Evolutionary conservation across 2,113 vertebrate species (phyloP).

Genomic region (Hydrolagus affinis): DNA sequence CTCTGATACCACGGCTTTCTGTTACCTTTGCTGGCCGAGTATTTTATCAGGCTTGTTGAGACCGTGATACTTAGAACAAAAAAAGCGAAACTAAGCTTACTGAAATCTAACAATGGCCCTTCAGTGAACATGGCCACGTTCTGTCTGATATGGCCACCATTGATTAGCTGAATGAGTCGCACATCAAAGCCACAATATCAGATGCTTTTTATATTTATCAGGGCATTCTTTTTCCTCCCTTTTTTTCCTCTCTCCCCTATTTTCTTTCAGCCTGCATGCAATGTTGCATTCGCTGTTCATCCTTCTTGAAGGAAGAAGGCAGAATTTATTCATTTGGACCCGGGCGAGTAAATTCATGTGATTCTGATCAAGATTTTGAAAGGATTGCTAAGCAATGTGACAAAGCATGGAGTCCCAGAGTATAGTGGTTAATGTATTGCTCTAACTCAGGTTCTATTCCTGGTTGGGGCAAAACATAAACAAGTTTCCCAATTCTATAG

Average conservation of each 20-base stretch:
- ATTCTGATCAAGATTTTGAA: not conserved
- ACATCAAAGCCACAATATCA: not conserved
- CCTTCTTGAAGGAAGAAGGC: not conserved
- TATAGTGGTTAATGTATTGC: too few relatives aligned
- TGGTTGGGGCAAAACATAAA: too few relatives aligned
- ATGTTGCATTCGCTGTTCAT: not conserved
- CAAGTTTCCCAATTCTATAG: too few relatives aligned
- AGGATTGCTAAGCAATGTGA: too few relatives aligned
- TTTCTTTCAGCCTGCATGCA: not conserved
- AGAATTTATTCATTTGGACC: not conserved
- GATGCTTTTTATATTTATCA: not conserved
- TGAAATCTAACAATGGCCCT: too few relatives aligned
- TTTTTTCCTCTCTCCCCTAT: not conserved
- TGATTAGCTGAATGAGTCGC: too few relatives aligned
- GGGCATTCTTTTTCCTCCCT: not conserved
- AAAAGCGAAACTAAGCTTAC: not conserved
- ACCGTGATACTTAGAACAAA: not conserved
- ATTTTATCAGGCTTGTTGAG: not conserved
- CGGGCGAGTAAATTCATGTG: not conserved
- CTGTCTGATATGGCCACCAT: too few relatives aligned
- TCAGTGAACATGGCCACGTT: not conserved
- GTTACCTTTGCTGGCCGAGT: conserved; percentile 8
- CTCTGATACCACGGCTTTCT: conserved; percentile 12
- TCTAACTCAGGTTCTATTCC: too few relatives aligned
- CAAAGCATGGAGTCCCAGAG: too few relatives aligned